Conservation (phyloP, 2,888 invertebrate species). For the Entomobrya multifasciata region DNA sequence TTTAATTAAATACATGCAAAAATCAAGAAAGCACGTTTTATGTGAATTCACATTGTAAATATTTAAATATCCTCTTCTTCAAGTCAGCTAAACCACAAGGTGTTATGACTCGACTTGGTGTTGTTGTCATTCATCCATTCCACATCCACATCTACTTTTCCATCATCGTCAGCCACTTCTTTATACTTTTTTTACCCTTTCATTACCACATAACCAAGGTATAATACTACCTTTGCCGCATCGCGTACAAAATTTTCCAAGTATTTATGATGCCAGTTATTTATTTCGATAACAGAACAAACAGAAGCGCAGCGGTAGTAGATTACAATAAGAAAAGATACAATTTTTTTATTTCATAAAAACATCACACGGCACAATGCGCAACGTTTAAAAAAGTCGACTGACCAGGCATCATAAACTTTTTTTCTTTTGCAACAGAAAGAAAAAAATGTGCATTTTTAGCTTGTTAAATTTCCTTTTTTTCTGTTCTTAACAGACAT, state of each 20-base stretch:
- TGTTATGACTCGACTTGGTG: constrained; percentile 1
- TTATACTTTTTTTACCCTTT: constrained; percentile 34
- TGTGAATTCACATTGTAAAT: constrained; percentile 20
- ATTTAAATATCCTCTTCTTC: background rate
- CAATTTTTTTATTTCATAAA: constrained; percentile 27
- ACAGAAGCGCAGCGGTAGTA: background rate
- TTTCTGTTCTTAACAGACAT: constrained; percentile 24
- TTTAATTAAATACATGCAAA: constrained; percentile 42
- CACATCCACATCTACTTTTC: constrained; percentile 25
- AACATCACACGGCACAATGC: constrained; percentile 63
- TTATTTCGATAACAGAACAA: constrained; percentile 10
- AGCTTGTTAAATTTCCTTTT: constrained; percentile 64
- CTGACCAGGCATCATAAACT: constrained; percentile 66
- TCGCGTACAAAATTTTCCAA: constrained; percentile 35
- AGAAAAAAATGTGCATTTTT: constrained; percentile 66
- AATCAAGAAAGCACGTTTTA: constrained; percentile 43
- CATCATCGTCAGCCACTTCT: constrained; percentile 15
- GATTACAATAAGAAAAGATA: no score
- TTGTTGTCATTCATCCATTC: constrained; percentile 22
- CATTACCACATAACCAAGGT: no score
- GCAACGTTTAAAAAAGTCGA: constrained; percentile 54
- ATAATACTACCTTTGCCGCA: no score
- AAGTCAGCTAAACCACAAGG: constrained; percentile 4
- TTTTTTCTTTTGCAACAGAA: constrained; percentile 30
- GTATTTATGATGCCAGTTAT: constrained; percentile 6